Percentiles rank a stretch among this genome's conserved stretches.
phyloP scores from a whole-genome alignment of 2,113 vertebrate genomes.

The Bubo bubo region DNA sequence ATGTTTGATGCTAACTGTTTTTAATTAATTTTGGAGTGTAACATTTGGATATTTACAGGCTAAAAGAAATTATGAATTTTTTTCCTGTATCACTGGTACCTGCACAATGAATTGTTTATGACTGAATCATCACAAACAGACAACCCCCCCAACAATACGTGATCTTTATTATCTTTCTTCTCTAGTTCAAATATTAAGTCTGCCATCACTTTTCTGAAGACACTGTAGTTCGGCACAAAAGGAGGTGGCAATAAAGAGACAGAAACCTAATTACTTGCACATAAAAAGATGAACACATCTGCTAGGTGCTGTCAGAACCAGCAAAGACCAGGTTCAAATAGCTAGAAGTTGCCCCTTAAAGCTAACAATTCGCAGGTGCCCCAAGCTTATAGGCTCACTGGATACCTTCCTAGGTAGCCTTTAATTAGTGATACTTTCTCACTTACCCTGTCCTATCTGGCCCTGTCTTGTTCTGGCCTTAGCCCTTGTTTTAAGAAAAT shows the following conservation, averaged over 20 bases:
- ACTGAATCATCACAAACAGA: background rate
- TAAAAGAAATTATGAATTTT: background rate
- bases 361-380: background rate
- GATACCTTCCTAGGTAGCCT: background rate
- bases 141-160: background rate
- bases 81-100: background rate
- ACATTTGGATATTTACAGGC: background rate
- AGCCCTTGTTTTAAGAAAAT: background rate
- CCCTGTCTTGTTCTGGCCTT: background rate
- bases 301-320: background rate
- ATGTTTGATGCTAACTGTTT: background rate
- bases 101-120: background rate
- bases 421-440: background rate
- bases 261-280: background rate
- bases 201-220: background rate
- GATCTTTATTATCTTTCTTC: background rate
- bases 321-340: background rate
- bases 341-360: background rate
- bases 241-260: background rate
- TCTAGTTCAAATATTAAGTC: background rate
- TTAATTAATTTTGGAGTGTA: background rate
- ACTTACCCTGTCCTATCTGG: background rate
- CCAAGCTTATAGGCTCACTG: background rate
- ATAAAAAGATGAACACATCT: background rate
- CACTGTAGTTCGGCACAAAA: background rate